Base-by-base conservation (phyloP, 2,797 vertebrate genomes). In the Gymnothorax javanicus region DNA sequence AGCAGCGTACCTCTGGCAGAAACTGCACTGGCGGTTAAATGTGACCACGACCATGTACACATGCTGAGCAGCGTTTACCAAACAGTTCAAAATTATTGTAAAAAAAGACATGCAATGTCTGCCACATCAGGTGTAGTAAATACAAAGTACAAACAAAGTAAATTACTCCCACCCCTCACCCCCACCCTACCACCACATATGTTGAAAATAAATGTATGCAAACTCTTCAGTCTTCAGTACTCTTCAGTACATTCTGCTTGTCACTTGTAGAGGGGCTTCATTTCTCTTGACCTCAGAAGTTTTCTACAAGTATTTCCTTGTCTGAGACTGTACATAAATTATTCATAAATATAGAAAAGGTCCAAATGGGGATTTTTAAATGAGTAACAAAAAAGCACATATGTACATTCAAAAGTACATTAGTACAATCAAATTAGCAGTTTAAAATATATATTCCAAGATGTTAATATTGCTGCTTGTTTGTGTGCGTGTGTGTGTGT, bases 381-480 rank as follows among this genome's bases (percentile, higher is more conserved):
- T 75, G 71, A 54, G 27, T 23, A 7, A 71, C 12, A 20, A 23
- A 75, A 43, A 17, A 8, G 3, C 4, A 43, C 23, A 5, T 64
- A 17, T 13, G 50, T 12, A 79, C 43, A 52, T 52, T 17, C 50
- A 9, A 13, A 79, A 54, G 75, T 54, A 52, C 23, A 81, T 54
- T 81, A 56, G 50, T 50, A 54, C 77, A 81, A 8, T 56, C 20
- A 81, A 81, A 81, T 81, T 23, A 81, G 52, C 23, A 81, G 52
- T 12, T 56, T 56, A 2, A 77, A 77, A 13, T 15, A 20, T 81
- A 56, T 81, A 88, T 69, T 89, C 64, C 64, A 23, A 8, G 64
- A 67, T 67, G 60, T 62, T 86, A 67, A 81, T 4, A 50, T 20
- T 67, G 79, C 7, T 85, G 50, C 83, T 60, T 57, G 52, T 88